Evolutionary conservation across 2,113 vertebrate species (phyloP), one percentile per base, ranked within the genome.

Genomic region (Tachysurus fulvidraco): DNA sequence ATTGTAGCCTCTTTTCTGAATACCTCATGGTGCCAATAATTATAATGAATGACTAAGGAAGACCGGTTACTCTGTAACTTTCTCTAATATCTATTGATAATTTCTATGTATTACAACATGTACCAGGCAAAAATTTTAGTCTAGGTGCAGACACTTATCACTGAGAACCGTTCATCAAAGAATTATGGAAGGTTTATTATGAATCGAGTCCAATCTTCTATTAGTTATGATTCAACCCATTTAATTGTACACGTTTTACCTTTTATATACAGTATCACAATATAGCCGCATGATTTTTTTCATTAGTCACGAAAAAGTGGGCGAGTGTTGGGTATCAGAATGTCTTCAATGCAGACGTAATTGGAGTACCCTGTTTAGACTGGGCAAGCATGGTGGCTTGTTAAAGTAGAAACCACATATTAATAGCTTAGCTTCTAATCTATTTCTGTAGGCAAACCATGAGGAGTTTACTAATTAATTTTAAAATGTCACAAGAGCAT

Each of bases 301-400:
- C 19, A 41, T 64, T 74, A 28, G 25, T 23, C 44, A 74, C 23
- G 1, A n/a, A 59, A 81, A 50, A 14, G 4, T 4, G 23, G 10
- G 5, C 23, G 23, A 13, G 50, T 30, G 46, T 55, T 21, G 14
- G n/a, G 52, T 36, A 19, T 41, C 11, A 2, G 30, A 13, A 67
- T 52, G 30, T 60, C 28, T 83, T 17, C 76, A 79, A 50, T 65
- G 89, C 83, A 83, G 81, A 71, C 73, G 11, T 85, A 82, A 85
- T 52, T 21, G 85, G 85, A 86, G 85, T 85, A 55, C 74, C 54
- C 83, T 85, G 85, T 88, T 88, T 87, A 87, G 85, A 77, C 90
- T 89, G 84, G 81, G 84, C 73, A 9, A 8, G 54, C 46, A 81
- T 73, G 80, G 54, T 87, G 81, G 44, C 79, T 85, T 89, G 86